Base-by-base conservation (phyloP, 2,888 invertebrate species). In the Ferrisia virgata region DNA sequence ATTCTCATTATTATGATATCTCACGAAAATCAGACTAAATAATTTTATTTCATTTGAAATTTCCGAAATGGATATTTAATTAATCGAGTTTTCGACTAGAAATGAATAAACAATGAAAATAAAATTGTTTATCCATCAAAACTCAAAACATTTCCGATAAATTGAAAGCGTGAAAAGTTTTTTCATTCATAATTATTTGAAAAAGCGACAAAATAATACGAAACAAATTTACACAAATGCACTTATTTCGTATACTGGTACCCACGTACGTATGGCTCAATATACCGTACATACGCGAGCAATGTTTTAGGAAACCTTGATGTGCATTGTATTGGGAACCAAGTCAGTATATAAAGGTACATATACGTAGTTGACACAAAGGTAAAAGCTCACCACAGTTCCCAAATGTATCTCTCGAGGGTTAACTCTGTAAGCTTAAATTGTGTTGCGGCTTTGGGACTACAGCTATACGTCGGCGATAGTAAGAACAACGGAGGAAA, bases 371-470 rank as follows among this genome's bases (percentile, higher is more conserved):
- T 82, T 82, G 82, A 82, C 82, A 58, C 82, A 82, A 82, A 82
- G 82, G 82, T 82, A 82, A 82, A 82, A 82, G 82, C 82, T 82
- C 82, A 82, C 82, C 82, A 82, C 82, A 36, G 64, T 82, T 82
- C 58, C 64, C 82, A 82, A 82, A 82, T 82, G 82, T 82, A 82
- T 82, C 82, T 82, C 82, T 82, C 58, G 82, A 39, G 82, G 82
- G 82, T 82, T 82, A 64, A 82, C 82, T 82, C 58, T 82, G 82
- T 82, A 82, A 82, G 82, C 64, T 82, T 82, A 82, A 82, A 82
- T 82, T 82, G 82, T 82, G 82, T 82, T 82, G 82, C 64, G 82
- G 82, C 82, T 82, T 82, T 82, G 82, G 82, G 82, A 82, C 82
- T 64, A 82, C n/a, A n/a, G n/a, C n/a, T n/a, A n/a, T n/a, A n/a